Evolutionary conservation across 2,888 invertebrate genomes (phyloP), one percentile per base, ranked within the genome.

Genomic region (Matsumyia berberina): DNA sequence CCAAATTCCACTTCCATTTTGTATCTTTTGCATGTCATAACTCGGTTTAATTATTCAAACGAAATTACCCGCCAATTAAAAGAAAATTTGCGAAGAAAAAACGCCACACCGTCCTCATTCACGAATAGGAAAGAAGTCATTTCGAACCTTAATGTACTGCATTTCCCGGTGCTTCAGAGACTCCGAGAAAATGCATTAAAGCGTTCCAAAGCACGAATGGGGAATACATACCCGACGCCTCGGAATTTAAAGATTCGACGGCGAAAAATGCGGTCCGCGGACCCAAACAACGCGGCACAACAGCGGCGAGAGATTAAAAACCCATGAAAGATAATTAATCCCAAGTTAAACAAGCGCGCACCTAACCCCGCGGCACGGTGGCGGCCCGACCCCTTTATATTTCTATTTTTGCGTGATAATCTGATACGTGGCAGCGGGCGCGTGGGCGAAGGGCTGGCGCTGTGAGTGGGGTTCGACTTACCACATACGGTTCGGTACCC

Each of bases 251-350:
- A 57, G 19, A 53, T 15, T 49, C 35, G 37, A 62, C n/a, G 11
- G 9, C n/a, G 29, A 44, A 62, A 55, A 12, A 9, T n/a, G 24
- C 4, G 24, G 24, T 24, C 4, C 37, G 11, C 6, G n/a, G 33
- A 35, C 42, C 44, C 31, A 19, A 46, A 9, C 11, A 46, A 11
- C 53, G 35, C 15, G 37, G 8, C 17, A 29, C 44, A 51, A 29
- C 44, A 51, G 11, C 29, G 15, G 31, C 15, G 11, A 31, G 31
- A 55, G 72, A 72, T 78, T 78, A 64, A 78, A 78, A 72, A 72
- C 31, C 57, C 62, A 79, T 66, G 33, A 64, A 12, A 70, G 78
- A 66, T 78, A 78, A 78, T 70, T 78, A 72, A 78, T 57, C 57
- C 70, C 57, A 51, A 42, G 42, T 42, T 64, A 78, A 72, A 15